Evolutionary conservation across 2,888 invertebrate species (phyloP).

Genomic region (Papilio protenor): DNA sequence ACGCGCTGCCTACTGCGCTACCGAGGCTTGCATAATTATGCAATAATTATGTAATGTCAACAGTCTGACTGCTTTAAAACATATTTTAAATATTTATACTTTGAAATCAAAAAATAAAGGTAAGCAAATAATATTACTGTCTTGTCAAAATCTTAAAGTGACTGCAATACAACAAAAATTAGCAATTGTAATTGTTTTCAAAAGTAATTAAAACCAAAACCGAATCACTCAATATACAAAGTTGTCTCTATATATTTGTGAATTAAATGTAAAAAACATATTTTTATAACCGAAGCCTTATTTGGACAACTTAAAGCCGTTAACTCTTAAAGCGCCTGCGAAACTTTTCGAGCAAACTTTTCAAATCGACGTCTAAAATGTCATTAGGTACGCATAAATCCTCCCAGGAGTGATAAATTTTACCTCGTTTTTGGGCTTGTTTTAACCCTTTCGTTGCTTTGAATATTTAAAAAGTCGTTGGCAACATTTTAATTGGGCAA

Average conservation of each 20-base stretch:
- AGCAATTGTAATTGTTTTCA: background rate
- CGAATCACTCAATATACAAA: background rate
- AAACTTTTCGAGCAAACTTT: slow-evolving; percentile 70
- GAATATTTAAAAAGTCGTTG: slow-evolving; percentile 85
- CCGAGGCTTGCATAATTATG: slow-evolving; percentile 41
- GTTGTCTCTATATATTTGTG: background rate
- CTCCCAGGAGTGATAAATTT: slow-evolving; percentile 77
- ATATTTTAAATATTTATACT: too few species aligned
- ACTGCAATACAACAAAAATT: too few species aligned
- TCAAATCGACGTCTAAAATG: slow-evolving; percentile 81
- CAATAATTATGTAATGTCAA: too few species aligned
- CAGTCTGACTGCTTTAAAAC: too few species aligned
- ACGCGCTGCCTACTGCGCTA: slow-evolving; percentile 89
- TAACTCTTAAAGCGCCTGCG: slow-evolving; percentile 50
- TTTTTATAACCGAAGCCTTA: background rate
- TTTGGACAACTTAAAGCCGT: slow-evolving; percentile 62
- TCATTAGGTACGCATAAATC: slow-evolving; percentile 78
- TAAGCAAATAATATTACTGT: too few species aligned
- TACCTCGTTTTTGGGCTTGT: slow-evolving; percentile 74
- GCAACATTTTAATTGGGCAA: slow-evolving; percentile 82
- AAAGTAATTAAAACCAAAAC: background rate
- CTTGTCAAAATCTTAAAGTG: too few species aligned
- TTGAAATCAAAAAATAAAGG: too few species aligned
- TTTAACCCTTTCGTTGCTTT: slow-evolving; percentile 72
- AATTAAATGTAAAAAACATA: background rate